Evolutionary conservation across 2,113 vertebrate species (phyloP), one percentile per base, ranked within the genome.

Genomic region (Petroica traversi): DNA sequence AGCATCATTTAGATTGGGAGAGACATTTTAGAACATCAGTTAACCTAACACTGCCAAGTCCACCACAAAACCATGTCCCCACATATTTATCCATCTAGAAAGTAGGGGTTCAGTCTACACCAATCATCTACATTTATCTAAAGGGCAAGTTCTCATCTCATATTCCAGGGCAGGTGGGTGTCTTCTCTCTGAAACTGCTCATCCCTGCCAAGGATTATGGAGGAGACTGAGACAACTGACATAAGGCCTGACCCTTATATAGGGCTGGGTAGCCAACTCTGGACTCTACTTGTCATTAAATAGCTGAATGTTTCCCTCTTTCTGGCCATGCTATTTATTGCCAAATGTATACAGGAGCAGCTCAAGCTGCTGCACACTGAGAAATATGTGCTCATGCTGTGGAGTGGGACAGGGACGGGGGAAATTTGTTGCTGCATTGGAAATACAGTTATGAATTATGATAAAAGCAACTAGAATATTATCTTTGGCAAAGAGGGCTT

Each of bases 381-480:
- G 45, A 74, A 74, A 45, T 15, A 29, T 0, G 0, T 57, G n/a
- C 10, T 75, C 7, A 0, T 71, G 51, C 18, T 29, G 26, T 20
- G 24, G 11, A 10, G 10, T 12, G 20, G 72, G 38, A 23, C n/a
- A 19, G 33, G 33, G 28, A 49, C 46, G 38, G 10, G 33, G 20
- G 38, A 58, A 38, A 14, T 12, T 63, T 72, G 41, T 20, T 76
- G 41, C 26, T 48, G 6, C 18, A 8, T 31, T 67, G 43, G 43
- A 89, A 87, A 67, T 43, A 52, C 15, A 34, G 28, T 48, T 25
- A 28, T 16, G 15, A 71, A 31, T 26, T 24, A 10, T 46, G 33
- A 45, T 25, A 72, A 91, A 85, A 9, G 9, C 63, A 77, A 46
- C 14, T 20, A 48, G 11, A 83, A 40, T 23, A 14, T 17, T 38